phyloP scores from a whole-genome alignment of 2,888 invertebrate genomes.

The Pseudoips prasinana region DNA sequence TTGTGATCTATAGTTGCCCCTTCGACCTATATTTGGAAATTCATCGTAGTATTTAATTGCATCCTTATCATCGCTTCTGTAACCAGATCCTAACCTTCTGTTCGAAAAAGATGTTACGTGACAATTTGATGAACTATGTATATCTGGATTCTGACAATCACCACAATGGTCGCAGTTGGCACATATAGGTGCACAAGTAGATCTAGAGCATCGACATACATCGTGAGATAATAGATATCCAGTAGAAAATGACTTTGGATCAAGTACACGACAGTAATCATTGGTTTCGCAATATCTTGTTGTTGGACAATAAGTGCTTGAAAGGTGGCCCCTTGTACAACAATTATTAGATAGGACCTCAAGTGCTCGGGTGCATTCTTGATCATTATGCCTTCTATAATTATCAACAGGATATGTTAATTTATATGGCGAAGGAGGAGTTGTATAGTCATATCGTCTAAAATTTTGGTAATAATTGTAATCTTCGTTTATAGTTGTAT shows the following conservation, averaged over 20 bases:
- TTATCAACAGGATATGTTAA: constrained; percentile 22
- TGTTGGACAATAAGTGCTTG: constrained; percentile 7
- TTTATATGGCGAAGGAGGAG: constrained; percentile 19
- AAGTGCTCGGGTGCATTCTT: constrained; percentile 47
- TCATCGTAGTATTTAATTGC: constrained; percentile 46
- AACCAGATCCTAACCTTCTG: constrained; percentile 13
- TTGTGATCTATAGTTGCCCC: constrained; percentile 33
- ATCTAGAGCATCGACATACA: neutral
- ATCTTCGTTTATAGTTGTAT: constrained; percentile 21
- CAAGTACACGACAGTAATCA: constrained; percentile 33
- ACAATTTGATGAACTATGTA: neutral
- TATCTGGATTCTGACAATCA: neutral
- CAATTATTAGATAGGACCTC: constrained; percentile 10
- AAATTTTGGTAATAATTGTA: constrained; percentile 35
- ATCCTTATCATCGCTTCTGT: constrained; percentile 27
- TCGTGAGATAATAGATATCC: neutral
- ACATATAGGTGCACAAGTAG: neutral
- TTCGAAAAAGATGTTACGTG: neutral
- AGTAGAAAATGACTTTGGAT: neutral
- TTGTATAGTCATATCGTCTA: constrained; percentile 39
- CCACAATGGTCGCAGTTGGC: neutral
- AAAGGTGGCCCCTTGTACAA: constrained; percentile 32
- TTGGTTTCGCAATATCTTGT: constrained; percentile 6
- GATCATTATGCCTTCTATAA: constrained; percentile 37
- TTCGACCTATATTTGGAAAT: constrained; percentile 44